phyloP scores from a whole-genome alignment of 2,888 invertebrate species.

The Bhutanitis thaidina region DNA sequence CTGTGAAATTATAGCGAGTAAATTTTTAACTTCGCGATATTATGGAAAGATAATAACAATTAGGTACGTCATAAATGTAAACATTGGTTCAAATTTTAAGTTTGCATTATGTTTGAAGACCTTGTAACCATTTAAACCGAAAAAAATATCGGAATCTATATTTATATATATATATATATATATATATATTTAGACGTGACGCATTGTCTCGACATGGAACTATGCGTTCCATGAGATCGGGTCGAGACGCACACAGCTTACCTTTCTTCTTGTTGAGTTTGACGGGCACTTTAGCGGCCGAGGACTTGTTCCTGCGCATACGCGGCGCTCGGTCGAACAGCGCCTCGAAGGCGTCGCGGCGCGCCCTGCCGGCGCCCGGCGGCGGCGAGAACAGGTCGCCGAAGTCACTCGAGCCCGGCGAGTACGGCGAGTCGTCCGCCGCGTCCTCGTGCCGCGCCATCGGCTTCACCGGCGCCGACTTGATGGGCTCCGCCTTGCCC shows the following conservation, averaged over 20 bases:
- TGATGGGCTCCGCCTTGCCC: conserved; percentile 74
- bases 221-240: no score
- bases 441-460: conserved; percentile 54
- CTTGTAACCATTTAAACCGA: no score
- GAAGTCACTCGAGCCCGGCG: conserved; percentile 93
- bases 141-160: no score
- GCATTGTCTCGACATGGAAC: no score
- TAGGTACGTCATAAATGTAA: no score
- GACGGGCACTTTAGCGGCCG: conserved; percentile 26
- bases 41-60: no score
- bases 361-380: conserved; percentile 32
- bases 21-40: no score
- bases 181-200: no score
- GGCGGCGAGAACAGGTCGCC: conserved; percentile 93
- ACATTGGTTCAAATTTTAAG: no score
- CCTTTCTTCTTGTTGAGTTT: conserved; percentile 64
- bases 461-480: conserved; percentile 80
- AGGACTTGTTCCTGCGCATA: conserved; percentile 23
- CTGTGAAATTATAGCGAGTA: conserved; percentile 30
- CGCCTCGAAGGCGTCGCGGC: conserved; percentile 80
- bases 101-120: no score
- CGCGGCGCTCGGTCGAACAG: conserved; percentile 75
- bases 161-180: no score
- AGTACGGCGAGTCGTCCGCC: conserved; percentile 85
- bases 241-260: conserved; percentile 23